Percentiles rank a stretch among this genome's conserved stretches.
phyloP scores from a whole-genome alignment of 1,140 invertebrate genomes.

The Drosophila quadrilineata region DNA sequence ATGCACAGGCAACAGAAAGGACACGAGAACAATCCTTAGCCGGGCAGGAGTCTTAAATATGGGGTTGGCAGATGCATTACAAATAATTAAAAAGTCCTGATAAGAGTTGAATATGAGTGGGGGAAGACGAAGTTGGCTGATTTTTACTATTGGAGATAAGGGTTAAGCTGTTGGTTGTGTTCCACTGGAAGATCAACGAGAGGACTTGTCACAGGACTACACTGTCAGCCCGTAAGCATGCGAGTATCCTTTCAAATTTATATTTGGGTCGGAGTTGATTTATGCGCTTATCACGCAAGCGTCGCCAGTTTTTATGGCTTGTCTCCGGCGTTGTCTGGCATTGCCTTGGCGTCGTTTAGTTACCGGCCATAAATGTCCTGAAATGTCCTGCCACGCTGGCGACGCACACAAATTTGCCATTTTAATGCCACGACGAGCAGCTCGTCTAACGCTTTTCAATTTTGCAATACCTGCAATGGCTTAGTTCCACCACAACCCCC shows the following conservation, averaged over 20 bases:
- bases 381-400: conserved; percentile 46
- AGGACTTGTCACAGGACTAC: background rate
- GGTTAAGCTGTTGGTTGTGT: background rate
- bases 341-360: conserved; percentile 56
- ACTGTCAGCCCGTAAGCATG: background rate
- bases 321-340: conserved; percentile 51
- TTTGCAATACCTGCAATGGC: conserved; percentile 61
- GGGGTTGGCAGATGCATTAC: conserved; percentile 22
- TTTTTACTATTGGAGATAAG: too few relatives aligned
- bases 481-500: conserved; percentile 25
- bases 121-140: background rate
- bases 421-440: conserved; percentile 63
- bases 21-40: background rate
- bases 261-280: conserved; percentile 47
- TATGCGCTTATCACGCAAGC: conserved; percentile 75
- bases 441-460: conserved; percentile 64
- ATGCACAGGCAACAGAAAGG: background rate
- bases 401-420: conserved; percentile 75
- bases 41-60: background rate
- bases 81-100: conserved; percentile 42
- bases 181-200: background rate
- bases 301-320: conserved; percentile 66
- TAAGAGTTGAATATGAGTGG: conserved; percentile 12
- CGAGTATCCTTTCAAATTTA: background rate
- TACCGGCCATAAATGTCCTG: conserved; percentile 68